Evolutionary conservation across 2,113 vertebrate species (phyloP).

Genomic region (Sialia sialis): DNA sequence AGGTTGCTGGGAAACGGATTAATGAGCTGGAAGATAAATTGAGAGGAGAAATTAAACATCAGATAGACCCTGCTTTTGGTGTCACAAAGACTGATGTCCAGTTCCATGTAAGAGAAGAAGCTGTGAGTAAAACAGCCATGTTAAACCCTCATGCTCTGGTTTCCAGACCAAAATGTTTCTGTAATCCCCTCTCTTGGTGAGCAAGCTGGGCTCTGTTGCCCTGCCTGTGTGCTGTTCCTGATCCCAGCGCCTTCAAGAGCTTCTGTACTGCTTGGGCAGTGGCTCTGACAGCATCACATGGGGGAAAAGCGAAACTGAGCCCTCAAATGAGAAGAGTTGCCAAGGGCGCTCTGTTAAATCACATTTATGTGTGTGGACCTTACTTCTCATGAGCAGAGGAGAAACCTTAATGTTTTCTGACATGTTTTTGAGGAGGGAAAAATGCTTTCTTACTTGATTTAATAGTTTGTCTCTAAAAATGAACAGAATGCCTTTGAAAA

Average conservation of each 20-base stretch:
- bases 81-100: conserved; percentile 63
- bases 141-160: background rate
- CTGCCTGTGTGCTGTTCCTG: fast-evolving
- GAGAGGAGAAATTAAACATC: conserved; percentile 63
- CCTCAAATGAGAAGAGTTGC: background rate
- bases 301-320: background rate
- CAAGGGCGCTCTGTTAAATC: background rate
- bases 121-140: conserved; percentile 5
- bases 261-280: background rate
- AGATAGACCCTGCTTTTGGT: conserved; percentile 63
- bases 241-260: background rate
- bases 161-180: background rate
- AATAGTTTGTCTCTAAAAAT: background rate
- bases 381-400: background rate
- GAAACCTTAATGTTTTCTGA: background rate
- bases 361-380: background rate
- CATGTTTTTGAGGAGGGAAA: background rate
- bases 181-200: background rate
- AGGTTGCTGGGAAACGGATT: conserved; percentile 69
- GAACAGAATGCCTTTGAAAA: background rate
- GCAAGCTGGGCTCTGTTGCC: background rate
- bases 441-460: background rate
- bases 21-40: conserved; percentile 71
- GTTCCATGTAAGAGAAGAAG: conserved; percentile 3
- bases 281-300: background rate